These are phyloP conservation scores for Tiliacea aurago DNA, from an alignment of 2,888 invertebrate genomes.

Conservation along the genomic window DNA sequence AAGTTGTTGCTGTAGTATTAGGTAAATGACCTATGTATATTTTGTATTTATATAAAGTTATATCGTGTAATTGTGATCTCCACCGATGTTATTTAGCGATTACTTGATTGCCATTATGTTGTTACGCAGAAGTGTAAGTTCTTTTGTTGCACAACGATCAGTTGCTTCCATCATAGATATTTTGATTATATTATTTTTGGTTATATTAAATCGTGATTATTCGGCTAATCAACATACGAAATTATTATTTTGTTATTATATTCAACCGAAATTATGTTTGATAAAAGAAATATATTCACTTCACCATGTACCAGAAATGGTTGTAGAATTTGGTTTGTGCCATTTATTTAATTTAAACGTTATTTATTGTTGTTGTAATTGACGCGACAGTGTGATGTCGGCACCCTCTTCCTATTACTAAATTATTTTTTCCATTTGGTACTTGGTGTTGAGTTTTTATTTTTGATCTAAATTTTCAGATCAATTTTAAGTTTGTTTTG, in stretches of 20 bases:
- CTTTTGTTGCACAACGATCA: constrained; percentile 82
- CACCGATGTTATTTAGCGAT: constrained; percentile 90
- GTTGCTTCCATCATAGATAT: constrained; percentile 89
- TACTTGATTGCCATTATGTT: constrained; percentile 89
- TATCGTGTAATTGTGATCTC: constrained; percentile 90
- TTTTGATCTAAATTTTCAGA: constrained; percentile 78
- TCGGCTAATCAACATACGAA: constrained; percentile 79
- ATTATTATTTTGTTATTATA: constrained; percentile 81
- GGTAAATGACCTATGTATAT: constrained; percentile 89
- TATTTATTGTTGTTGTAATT: constrained; percentile 84
- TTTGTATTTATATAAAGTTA: constrained; percentile 89
- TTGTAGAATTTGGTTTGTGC: constrained; percentile 88
- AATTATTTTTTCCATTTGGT: constrained; percentile 85
- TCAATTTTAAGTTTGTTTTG: constrained; percentile 76
- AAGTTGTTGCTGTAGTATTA: constrained; percentile 86
- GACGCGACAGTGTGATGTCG: constrained; percentile 72
- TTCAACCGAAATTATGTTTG: constrained; percentile 81
- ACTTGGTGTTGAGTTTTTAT: constrained; percentile 87
- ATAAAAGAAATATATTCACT: constrained; percentile 74
- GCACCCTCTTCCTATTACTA: constrained; percentile 83
- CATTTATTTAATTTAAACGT: constrained; percentile 88
- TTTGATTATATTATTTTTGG: constrained; percentile 77
- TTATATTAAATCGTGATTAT: constrained; percentile 82
- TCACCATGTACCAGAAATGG: constrained; percentile 85
- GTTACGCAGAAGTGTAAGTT: constrained; percentile 81